These are phyloP conservation scores for Lamprologus speciosus DNA, from an alignment of 2,113 vertebrate species.

Conservation along the genomic window DNA sequence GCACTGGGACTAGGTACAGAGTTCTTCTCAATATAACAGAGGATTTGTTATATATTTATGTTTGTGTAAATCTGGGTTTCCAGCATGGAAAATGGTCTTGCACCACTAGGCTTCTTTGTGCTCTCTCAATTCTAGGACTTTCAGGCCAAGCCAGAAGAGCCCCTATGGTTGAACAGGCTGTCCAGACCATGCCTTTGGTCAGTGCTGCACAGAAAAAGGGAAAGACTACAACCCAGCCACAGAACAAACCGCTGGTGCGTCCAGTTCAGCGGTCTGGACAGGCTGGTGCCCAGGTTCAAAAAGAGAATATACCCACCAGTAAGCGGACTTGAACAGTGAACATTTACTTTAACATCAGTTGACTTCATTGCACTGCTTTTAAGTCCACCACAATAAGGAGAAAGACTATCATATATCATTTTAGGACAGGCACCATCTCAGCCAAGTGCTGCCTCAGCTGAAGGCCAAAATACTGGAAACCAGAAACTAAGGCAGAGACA, in stretches of 20 bases:
- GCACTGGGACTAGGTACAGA: conserved; percentile 83
- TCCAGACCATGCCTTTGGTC: conserved; percentile 84
- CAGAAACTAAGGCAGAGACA: conserved; percentile 82
- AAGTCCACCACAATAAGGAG: background rate
- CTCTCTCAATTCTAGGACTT: conserved; percentile 1
- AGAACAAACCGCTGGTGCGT: conserved; percentile 39
- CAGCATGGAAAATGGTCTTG: background rate
- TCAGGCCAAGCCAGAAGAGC: conserved; percentile 74
- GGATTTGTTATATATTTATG: background rate
- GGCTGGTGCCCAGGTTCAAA: conserved; percentile 49
- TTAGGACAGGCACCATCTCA: conserved; percentile 16
- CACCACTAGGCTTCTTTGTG: background rate
- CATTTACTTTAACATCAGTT: background rate
- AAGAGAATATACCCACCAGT: conserved; percentile 43
- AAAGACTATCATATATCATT: background rate
- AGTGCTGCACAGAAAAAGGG: conserved; percentile 66
- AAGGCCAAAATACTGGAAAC: conserved; percentile 33
- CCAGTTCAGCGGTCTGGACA: conserved; percentile 41
- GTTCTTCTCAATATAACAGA: background rate
- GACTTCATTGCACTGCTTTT: background rate
- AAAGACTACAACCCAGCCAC: conserved; percentile 31
- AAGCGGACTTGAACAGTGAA: background rate
- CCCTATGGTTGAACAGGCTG: conserved; percentile 96
- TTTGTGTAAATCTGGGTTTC: background rate
- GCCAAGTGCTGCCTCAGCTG: background rate